Evolutionary conservation across 2,797 vertebrate genomes (phyloP).

Genomic region (Protonibea diacanthus): DNA sequence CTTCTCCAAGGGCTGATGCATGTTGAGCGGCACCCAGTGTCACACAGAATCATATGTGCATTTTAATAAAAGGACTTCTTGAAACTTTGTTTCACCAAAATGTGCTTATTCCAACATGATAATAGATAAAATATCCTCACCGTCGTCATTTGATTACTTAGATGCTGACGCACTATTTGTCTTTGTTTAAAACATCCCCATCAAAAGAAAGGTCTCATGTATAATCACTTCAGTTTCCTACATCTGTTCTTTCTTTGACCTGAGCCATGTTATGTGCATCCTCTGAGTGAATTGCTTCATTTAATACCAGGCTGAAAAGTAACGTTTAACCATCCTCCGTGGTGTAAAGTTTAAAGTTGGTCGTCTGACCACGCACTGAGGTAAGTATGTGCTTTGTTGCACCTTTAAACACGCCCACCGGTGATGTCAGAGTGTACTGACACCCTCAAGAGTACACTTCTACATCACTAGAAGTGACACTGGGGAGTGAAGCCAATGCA

Average conservation of each 20-base stretch:
- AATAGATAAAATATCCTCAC: slow-evolving; percentile 3
- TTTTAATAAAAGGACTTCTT: slow-evolving; percentile 49
- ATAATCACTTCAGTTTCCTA: not conserved
- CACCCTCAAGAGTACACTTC: not conserved
- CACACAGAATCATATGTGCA: not conserved
- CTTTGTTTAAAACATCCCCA: not conserved
- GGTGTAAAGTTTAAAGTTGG: not conserved
- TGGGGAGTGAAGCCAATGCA: too few relatives aligned
- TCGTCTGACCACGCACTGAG: not conserved
- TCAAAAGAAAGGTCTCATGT: not conserved
- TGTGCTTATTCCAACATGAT: slow-evolving; percentile 8
- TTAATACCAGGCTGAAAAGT: not conserved
- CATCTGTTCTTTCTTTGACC: slow-evolving; percentile 5
- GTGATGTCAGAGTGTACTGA: not conserved
- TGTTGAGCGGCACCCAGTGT: not conserved
- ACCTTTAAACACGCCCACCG: not conserved
- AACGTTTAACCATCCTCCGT: too few relatives aligned
- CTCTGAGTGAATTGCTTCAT: not conserved
- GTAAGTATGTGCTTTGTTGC: not conserved
- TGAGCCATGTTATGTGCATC: not conserved
- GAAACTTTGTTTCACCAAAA: not conserved
- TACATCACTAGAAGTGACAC: not conserved
- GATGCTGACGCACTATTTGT: not conserved
- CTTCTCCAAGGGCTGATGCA: slow-evolving; percentile 14
- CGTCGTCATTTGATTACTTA: not conserved